phyloP scores from a whole-genome alignment of 2,888 invertebrate genomes.

The Rhynchonema sp. region DNA sequence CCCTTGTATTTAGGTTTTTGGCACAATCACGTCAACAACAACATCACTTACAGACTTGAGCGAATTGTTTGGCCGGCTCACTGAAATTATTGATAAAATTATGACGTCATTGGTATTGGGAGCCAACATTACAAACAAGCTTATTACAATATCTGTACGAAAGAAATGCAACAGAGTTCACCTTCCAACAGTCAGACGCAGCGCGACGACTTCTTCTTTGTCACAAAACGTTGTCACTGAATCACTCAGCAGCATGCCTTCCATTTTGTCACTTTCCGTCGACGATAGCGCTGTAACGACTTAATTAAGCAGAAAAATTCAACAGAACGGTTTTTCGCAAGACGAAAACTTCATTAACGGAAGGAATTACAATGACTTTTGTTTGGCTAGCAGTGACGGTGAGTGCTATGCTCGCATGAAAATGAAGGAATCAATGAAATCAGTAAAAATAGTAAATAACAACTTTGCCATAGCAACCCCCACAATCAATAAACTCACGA shows the following conservation, averaged over 20 bases:
- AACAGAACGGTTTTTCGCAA: background rate
- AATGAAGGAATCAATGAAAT: too few species aligned
- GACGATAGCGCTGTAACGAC: background rate
- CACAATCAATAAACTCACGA: background rate
- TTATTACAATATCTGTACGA: background rate
- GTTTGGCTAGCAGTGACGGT: too few species aligned
- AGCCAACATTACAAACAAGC: background rate
- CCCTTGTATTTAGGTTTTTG: background rate
- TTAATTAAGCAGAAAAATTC: background rate
- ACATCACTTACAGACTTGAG: background rate
- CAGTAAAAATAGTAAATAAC: too few species aligned
- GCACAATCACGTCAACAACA: background rate
- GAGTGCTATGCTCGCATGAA: too few species aligned
- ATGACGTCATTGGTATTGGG: background rate
- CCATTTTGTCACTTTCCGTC: background rate
- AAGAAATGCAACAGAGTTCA: background rate
- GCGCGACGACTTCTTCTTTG: background rate
- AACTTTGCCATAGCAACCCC: too few species aligned
- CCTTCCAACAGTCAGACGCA: background rate
- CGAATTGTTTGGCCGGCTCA: background rate
- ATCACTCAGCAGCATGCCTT: background rate
- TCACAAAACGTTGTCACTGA: background rate
- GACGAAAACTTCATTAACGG: background rate
- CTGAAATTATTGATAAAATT: background rate
- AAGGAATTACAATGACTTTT: too few species aligned